Evolutionary conservation across 2,797 vertebrate species (phyloP).

Genomic region (Phrynocephalus forsythii): DNA sequence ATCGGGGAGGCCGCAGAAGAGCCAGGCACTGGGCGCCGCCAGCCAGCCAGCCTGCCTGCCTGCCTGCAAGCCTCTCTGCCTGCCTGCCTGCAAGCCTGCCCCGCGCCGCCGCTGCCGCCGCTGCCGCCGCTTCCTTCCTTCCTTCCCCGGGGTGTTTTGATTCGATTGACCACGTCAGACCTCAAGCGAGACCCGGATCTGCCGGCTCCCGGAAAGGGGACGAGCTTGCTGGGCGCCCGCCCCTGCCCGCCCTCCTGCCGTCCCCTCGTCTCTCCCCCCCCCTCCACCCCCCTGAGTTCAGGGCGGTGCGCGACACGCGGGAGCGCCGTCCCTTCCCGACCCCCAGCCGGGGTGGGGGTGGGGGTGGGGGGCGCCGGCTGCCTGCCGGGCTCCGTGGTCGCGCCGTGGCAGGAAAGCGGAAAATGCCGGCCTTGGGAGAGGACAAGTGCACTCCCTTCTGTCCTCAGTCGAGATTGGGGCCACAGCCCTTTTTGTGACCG

Average conservation of each 20-base stretch:
- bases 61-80: too few relatives aligned
- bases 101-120: not conserved
- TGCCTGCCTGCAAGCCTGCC: too few relatives aligned
- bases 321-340: not conserved
- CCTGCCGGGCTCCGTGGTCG: not conserved
- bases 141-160: constrained; percentile 64
- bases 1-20: not conserved
- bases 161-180: constrained; percentile 76
- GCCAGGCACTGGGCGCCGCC: not conserved
- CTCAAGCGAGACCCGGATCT: constrained; percentile 75
- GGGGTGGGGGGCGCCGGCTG: not conserved
- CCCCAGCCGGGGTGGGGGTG: not conserved
- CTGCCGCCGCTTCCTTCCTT: not conserved
- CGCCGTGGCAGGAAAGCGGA: too few relatives aligned
- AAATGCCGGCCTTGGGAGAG: too few relatives aligned
- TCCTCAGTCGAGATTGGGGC: not conserved
- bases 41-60: too few relatives aligned
- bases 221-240: not conserved
- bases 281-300: too few relatives aligned
- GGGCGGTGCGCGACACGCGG: not conserved
- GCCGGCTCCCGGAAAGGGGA: constrained; percentile 47
- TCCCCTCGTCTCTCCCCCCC: too few relatives aligned
- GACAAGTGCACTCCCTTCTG: not conserved
- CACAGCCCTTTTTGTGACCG: not conserved
- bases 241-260: too few relatives aligned